Base-by-base conservation (phyloP, 2,113 vertebrate species). In the Empidonax traillii region DNA sequence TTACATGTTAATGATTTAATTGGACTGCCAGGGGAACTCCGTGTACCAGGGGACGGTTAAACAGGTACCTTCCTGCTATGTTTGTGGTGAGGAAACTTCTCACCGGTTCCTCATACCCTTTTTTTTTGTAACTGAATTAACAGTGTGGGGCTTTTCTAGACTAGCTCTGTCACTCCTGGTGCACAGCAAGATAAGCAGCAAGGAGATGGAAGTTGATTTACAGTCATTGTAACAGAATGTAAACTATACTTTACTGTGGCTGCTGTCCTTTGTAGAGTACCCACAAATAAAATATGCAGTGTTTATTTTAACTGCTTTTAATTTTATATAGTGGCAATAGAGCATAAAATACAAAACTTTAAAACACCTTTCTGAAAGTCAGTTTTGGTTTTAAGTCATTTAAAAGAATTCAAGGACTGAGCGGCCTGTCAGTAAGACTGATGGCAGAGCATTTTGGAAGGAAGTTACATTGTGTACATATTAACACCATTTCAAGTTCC, bases 321-420 rank as follows among this genome's bases (percentile, higher is more conserved):
- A 94, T 97, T 92, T 94, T 88, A 94, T 22, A 85, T 24, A 96
- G 72, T 91, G 56, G 85, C 90, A 93, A 79, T 28, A 81, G 19
- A 97, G 65, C 74, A 91, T 92, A 93, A 93, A 96, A 96, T 94
- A 94, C 56, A 92, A 93, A 94, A 90, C 73, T 52, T 52, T 27
- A 52, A 52, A 52, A 52, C 51, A 52, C 51, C 51, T 52, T 52
- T 28, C 24, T 52, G 25, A 15, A 52, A 52, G 25, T 52, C 27
- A 52, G 28, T 52, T 28, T 52, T 52, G 51, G 51, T 52, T 52
- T 52, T 28, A 52, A 52, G 85, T 88, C 69, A 58, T 90, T 94
- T 89, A 43, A 73, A 94, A 91, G 46, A 72, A 56, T 41, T 75
- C 17, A 27, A 31, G 56, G 49, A 22, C 4, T 28, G 22, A 27